Evolutionary conservation across 2,888 invertebrate genomes (phyloP).

Genomic region (Phengaris arion): DNA sequence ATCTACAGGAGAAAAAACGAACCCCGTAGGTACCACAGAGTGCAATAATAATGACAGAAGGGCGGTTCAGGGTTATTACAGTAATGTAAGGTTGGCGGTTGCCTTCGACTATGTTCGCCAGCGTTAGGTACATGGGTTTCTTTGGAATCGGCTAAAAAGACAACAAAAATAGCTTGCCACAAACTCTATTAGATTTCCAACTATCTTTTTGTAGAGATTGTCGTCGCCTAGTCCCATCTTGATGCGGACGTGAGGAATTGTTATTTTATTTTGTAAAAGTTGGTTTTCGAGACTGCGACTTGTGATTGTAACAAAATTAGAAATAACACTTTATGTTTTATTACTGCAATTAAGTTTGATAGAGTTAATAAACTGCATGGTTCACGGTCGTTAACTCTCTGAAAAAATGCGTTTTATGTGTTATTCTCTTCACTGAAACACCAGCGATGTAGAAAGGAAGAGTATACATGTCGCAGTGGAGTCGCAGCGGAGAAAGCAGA

Average conservation of each 20-base stretch:
- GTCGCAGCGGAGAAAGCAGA: constrained; percentile 72
- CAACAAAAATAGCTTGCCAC: constrained; percentile 74
- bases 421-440: constrained; percentile 31
- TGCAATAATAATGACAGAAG: constrained; percentile 74
- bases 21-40: constrained; percentile 63
- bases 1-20: constrained; percentile 43
- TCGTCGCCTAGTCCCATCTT: constrained; percentile 72
- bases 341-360: not conserved
- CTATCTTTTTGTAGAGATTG: constrained; percentile 73
- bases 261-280: constrained; percentile 65
- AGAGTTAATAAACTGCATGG: not conserved
- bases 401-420: constrained; percentile 1
- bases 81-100: constrained; percentile 70
- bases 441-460: constrained; percentile 71
- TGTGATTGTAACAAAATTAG: not conserved
- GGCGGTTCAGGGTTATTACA: constrained; percentile 72
- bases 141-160: constrained; percentile 59
- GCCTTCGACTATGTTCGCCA: constrained; percentile 67
- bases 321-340: not conserved
- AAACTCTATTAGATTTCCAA: constrained; percentile 77
- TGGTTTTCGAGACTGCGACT: constrained; percentile 4
- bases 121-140: constrained; percentile 67
- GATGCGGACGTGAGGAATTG: constrained; percentile 74
- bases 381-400: not conserved
- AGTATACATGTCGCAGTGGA: constrained; percentile 69